Base-by-base conservation (phyloP, 1,140 invertebrate genomes). In the Megalonaias nervosa region DNA sequence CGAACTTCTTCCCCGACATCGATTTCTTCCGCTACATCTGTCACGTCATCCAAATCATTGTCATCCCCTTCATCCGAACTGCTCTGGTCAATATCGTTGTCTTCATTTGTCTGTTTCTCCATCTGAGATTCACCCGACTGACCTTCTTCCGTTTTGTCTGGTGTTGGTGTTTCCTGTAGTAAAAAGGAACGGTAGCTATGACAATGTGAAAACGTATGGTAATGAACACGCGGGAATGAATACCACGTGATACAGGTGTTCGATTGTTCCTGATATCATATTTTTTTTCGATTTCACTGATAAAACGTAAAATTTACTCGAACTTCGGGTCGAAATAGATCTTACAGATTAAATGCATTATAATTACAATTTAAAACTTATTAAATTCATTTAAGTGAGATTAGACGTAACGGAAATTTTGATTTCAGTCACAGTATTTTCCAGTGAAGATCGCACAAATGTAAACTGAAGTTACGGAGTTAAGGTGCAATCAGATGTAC, bases 21-120 rank as follows among this genome's bases (percentile, higher is more conserved):
- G 55, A 85, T 85, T 80, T 88, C 87, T 68, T 87, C 84, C 60
- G 82, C 82, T 17, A 80, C 76, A 69, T 80, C 77, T n/a, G 82
- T 75, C 57, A 82, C 83, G 70, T 84, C 86, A 77, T 86, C 83
- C 21, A 76, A 81, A 16, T 79, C 79, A 16, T 85, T 82, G 17
- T 82, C 81, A 69, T 85, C 83, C 74, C 77, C 82, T 31, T 87
- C 83, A 16, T 81, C 80, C 38, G 82, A 82, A 55, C 81, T 81
- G 61, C 71, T 72, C 19, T 81, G 73, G 66, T 83, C 62, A 57
- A 81, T 80, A 56, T 84, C 80, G n/a, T 82, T 81, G 21, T 74
- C 69, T 15, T 84, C 77, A 6, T 78, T 69, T 15, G 23, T 62
- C 19, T 75, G 71, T 57, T 74, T 61, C 38, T 67, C 83, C 68